Base-by-base conservation (phyloP, 2,797 vertebrate species). In the Premnoplex brunnescens region DNA sequence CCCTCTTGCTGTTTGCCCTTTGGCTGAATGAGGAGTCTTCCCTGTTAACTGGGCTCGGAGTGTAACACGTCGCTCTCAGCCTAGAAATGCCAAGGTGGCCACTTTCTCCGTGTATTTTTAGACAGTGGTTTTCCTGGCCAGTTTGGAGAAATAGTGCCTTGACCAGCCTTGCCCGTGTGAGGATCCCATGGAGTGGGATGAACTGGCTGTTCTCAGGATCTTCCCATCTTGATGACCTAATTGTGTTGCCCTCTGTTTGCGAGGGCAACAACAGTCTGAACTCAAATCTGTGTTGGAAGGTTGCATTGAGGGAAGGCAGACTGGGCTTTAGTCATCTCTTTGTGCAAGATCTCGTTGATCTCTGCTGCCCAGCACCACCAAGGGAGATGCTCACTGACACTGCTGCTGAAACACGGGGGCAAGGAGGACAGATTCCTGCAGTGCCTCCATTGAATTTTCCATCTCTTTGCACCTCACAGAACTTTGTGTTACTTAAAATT, bases 41-140 rank as follows among this genome's bases (percentile, higher is more conserved):
- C 17, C 9, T 46, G 22, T 49, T 73, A 32, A 6, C 24, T 14
- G 30, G 26, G 15, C 30, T 84, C 26, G 54, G 55, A 79, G 34
- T 2, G 2, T 43, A 82, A 39, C 30, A 14, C 0, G 0, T 80
- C 0, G 0, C 28, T 89, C 44, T 84, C 17, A 41, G 41, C 6
- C 41, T 10, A 37, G 72, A 67, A 71, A 9, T 52, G 19, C 51
- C 30, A 28, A 43, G 60, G n/a, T 1, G 4, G 12, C 28, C 24
- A 88, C 28, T 75, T 88, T 83, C 68, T 91, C 76, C 58, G 2
- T 78, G 8, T 94, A 88, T 92, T 94, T 95, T 91, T 82, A 91
- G 63, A 28, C 14, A 58, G 46, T 68, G 60, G 0, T 60, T 94
- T 86, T 91, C 32, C 39, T 86, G 72, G 39, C 39, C 21, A 36